These are phyloP conservation scores for Hyalella azteca DNA, from an alignment of 2,888 invertebrate genomes.

Conservation along the genomic window DNA sequence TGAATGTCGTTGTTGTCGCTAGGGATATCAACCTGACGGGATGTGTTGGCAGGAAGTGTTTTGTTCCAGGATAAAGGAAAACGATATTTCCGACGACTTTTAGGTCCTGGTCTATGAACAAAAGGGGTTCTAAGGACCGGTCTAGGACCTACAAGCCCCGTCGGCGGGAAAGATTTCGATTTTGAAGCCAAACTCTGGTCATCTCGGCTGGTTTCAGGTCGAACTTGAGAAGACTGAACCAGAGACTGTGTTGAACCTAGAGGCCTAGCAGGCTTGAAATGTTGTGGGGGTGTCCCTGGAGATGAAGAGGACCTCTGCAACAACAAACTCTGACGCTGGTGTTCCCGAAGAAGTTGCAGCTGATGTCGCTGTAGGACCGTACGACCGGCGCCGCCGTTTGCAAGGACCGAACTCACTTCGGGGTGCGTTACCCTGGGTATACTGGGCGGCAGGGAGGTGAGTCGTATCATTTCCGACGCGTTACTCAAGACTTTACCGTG, in stretches of 20 bases:
- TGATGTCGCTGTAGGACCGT: background rate
- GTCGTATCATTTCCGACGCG: slow-evolving; percentile 1
- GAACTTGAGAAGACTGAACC: no score
- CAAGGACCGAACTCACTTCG: background rate
- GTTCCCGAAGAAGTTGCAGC: background rate
- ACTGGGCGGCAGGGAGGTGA: slow-evolving; percentile 3
- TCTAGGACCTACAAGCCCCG: no score
- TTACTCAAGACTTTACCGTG: background rate
- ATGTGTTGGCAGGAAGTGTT: no score
- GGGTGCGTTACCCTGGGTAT: background rate
- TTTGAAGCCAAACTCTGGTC: no score
- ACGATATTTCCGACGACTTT: slow-evolving; percentile 1
- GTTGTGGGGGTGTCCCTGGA: background rate
- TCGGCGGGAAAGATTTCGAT: background rate
- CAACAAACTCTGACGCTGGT: background rate
- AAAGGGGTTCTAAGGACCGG: background rate
- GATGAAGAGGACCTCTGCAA: background rate
- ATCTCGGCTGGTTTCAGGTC: no score
- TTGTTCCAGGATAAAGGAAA: no score
- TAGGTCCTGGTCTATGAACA: slow-evolving; percentile 2
- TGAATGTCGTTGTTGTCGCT: no score
- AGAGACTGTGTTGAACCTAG: background rate
- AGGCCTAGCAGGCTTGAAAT: background rate
- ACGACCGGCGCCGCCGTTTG: background rate
- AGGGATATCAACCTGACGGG: no score